A percentile compares a stretch with the other conserved stretches of the same genome.
Conservation (phyloP, 2,888 invertebrate genomes). For the Brachyptera risi region DNA sequence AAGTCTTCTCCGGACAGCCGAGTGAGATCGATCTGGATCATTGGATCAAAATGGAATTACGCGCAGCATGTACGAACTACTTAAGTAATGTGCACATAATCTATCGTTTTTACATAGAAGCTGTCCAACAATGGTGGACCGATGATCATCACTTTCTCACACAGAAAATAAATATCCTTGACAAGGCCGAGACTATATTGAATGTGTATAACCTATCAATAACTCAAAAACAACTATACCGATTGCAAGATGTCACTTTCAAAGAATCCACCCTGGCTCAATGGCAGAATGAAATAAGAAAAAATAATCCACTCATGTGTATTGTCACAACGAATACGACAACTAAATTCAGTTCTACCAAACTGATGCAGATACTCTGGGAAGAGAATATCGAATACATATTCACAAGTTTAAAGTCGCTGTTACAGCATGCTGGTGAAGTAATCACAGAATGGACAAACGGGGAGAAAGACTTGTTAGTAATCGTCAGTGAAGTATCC, state of each 20-base stretch:
- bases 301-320: not conserved
- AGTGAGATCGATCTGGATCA: conserved; percentile 9
- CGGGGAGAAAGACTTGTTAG: not conserved
- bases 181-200: conserved; percentile 5
- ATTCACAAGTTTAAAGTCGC: not conserved
- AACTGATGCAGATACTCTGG: conserved; percentile 1
- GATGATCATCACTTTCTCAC: not conserved
- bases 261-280: not conserved
- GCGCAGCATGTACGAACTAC: not conserved
- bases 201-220: conserved; percentile 1
- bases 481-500: not conserved
- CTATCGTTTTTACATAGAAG: not conserved
- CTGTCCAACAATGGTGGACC: conserved; percentile 12
- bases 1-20: not conserved
- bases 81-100: conserved; percentile 7
- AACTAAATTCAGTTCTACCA: conserved; percentile 2
- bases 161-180: not conserved
- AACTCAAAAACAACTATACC: not conserved
- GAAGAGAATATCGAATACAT: conserved; percentile 1
- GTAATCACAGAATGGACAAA: not conserved
- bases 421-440: not conserved
- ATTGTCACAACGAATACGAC: not conserved
- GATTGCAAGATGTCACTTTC: conserved; percentile 3
- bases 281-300: not conserved
- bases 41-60: conserved; percentile 2